Base-by-base conservation (phyloP, 2,888 invertebrate genomes). In the Athetis lepigone region DNA sequence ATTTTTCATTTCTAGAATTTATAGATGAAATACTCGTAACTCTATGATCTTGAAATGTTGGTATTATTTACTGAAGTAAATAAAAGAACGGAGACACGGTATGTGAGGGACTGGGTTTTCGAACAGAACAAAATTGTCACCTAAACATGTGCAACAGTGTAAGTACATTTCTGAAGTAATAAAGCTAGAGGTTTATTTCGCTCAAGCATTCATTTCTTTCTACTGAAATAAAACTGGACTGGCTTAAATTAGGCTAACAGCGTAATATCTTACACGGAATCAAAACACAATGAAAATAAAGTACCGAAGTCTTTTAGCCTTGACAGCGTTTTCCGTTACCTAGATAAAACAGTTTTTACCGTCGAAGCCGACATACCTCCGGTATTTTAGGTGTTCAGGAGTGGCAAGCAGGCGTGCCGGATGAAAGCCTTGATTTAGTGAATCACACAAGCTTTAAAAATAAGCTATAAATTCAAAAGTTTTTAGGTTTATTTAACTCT, bases 1-100 rank as follows among this genome's bases (percentile, higher is more conserved):
- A 50, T 58, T 49, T 66, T 66, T 49, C 66, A 73, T 54, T 65
- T 36, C 21, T 9, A 33, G 47, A 52, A 65, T 65, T 56, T 65
- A 72, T 52, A 39, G 52, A 57, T 13, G 16, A 56, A 49, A 54
- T 54, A 49, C 19, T 63, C 8, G n/a, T 25, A 67, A 54, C 62
- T 54, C 9, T 37, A 37, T 52, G 51, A 52, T 52, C 39, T 61
- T 70, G 23, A 42, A 25, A 46, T 64, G 37, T 39, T 13, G 5
- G 18, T 16, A 61, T 29, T n/a, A 4, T 42, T 9, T n/a, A 56
- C n/a, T n/a, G 36, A 29, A 37, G 36, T 25, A 56, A 37, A 68
- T 47, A 47, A 47, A 68, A 47, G 21, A 23, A 8, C 5, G 7
- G 9, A 9, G 6, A 16, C 2, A 7, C 9, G 19, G n/a, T 67